Evolutionary conservation across 2,888 invertebrate species (phyloP).

Genomic region (Orthosia cruda): DNA sequence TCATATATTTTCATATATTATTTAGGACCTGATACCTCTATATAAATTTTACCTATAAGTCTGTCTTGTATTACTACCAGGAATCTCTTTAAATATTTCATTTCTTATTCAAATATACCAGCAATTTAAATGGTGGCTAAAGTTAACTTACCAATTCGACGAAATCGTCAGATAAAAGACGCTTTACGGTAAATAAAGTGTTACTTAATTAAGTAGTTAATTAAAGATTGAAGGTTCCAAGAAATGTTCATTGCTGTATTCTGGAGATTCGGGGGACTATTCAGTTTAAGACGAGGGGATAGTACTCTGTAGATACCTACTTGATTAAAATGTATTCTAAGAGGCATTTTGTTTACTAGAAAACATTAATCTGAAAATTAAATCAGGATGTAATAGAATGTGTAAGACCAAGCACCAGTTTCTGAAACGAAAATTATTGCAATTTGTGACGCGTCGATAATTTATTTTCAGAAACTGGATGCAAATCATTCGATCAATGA

Average conservation of each 20-base stretch:
- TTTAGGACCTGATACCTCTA: too few species aligned
- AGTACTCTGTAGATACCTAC: not conserved
- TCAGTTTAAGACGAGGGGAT: not conserved
- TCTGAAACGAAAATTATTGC: too few species aligned
- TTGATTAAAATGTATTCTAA: not conserved
- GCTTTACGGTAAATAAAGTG: not conserved
- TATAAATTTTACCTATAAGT: too few species aligned
- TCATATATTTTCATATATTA: too few species aligned
- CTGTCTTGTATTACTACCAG: too few species aligned
- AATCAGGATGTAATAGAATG: too few species aligned
- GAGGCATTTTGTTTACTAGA: not conserved
- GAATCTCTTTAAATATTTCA: not conserved
- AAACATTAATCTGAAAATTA: too few species aligned
- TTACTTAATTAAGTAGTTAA: constrained; percentile 5
- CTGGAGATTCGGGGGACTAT: not conserved
- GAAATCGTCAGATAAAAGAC: not conserved
- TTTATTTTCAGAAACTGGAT: too few species aligned
- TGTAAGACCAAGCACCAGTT: too few species aligned
- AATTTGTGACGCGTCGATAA: too few species aligned
- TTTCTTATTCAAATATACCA: not conserved
- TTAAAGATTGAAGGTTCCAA: not conserved
- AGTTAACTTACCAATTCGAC: not conserved
- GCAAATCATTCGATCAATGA: too few species aligned
- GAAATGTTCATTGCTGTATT: not conserved
- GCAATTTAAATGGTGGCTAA: not conserved